Percentiles rank a stretch among this genome's conserved stretches.
These are phyloP conservation scores for Centruroides sculpturatus DNA, from an alignment of 1,140 invertebrate genomes.

Conservation along the genomic window DNA sequence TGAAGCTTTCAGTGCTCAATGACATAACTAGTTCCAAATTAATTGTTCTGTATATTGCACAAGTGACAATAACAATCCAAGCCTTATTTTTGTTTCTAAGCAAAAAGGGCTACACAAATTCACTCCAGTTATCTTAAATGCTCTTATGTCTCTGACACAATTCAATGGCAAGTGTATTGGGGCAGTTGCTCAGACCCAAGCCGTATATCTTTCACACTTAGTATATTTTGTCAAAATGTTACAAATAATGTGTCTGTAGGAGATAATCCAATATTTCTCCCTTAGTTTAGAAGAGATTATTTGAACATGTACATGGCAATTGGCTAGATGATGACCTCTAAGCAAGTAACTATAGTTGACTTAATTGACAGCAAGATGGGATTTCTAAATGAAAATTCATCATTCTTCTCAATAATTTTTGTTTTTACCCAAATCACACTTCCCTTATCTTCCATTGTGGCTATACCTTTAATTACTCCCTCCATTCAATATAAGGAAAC, in stretches of 20 bases:
- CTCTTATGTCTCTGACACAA: not conserved
- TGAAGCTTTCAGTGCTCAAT: slow-evolving; percentile 27
- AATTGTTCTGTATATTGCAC: slow-evolving; percentile 28
- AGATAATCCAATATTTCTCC: slow-evolving; percentile 4
- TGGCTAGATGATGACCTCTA: not conserved
- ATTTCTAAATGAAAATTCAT: not conserved
- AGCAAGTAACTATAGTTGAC: not conserved
- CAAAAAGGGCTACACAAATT: slow-evolving; percentile 15
- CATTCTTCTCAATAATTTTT: not conserved
- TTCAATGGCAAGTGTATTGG: not conserved
- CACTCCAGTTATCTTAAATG: slow-evolving; percentile 1
- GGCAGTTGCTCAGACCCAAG: not conserved
- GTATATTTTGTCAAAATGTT: not conserved
- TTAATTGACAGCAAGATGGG: not conserved
- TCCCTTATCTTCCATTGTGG: not conserved
- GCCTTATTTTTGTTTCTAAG: slow-evolving; percentile 25
- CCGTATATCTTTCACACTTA: not conserved
- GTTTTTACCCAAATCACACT: not conserved
- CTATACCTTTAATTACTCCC: not conserved
- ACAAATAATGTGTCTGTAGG: not conserved
- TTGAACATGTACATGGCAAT: not conserved
- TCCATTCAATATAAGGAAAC: not conserved
- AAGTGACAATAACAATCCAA: slow-evolving; percentile 31
- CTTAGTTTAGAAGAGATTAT: not conserved
- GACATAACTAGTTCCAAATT: slow-evolving; percentile 29